These are phyloP conservation scores for Lipotes vexillifer DNA, from an alignment of 2,113 vertebrate species.

Conservation along the genomic window DNA sequence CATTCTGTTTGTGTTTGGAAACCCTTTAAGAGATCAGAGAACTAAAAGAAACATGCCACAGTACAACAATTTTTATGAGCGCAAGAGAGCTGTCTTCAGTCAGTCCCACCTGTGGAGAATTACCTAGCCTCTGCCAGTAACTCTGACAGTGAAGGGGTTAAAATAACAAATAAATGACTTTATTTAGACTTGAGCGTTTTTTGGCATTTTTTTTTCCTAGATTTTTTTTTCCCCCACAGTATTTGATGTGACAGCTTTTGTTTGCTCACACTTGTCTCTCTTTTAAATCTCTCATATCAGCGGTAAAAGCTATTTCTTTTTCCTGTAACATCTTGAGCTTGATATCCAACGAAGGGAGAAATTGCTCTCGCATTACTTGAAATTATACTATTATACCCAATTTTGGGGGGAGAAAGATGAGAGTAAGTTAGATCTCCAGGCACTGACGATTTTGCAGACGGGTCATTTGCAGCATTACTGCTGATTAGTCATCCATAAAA, in stretches of 20 bases:
- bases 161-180: constrained; percentile 67
- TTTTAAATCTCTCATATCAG: constrained; percentile 73
- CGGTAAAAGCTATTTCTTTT: constrained; percentile 74
- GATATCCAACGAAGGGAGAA: constrained; percentile 73
- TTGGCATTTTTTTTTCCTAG: constrained; percentile 72
- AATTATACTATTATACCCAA: constrained; percentile 59
- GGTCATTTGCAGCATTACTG: not conserved
- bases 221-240: constrained; percentile 51
- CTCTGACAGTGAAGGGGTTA: constrained; percentile 63
- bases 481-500: not conserved
- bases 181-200: constrained; percentile 68
- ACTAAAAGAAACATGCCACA: rapidly evolving
- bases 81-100: rapidly evolving
- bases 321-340: constrained; percentile 74
- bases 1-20: not conserved
- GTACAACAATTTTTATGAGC: rapidly evolving
- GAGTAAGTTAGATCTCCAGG: not conserved
- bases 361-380: constrained; percentile 65
- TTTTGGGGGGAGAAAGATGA: constrained; percentile 32
- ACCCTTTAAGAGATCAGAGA: not conserved
- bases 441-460: not conserved
- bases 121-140: rapidly evolving
- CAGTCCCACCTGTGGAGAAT: rapidly evolving
- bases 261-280: constrained; percentile 80
- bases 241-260: constrained; percentile 79